phyloP scores from a whole-genome alignment of 2,113 vertebrate species.

The Agapornis roseicollis region DNA sequence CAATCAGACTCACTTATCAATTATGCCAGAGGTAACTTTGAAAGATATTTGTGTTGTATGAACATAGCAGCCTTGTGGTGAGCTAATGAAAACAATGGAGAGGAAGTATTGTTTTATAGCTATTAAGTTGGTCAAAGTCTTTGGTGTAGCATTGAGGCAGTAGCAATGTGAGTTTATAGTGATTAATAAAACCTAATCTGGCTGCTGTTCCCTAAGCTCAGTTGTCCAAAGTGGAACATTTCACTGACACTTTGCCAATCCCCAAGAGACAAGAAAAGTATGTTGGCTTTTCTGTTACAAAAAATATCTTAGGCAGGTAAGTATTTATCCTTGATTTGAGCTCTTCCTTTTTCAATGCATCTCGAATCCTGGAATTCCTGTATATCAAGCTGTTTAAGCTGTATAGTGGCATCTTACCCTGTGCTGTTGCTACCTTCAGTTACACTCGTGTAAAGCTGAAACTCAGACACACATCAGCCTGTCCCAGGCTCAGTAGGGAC shows the following conservation, averaged over 20 bases:
- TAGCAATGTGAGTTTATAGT: not conserved
- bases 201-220: not conserved
- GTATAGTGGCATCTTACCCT: rapidly evolving
- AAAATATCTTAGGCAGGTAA: not conserved
- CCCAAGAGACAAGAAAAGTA: not conserved
- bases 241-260: not conserved
- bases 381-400: not conserved
- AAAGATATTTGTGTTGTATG: not conserved
- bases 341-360: not conserved
- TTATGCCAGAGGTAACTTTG: not conserved
- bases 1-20: not conserved
- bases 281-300: not conserved
- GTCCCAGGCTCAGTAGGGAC: not conserved
- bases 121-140: not conserved
- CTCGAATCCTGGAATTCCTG: rapidly evolving
- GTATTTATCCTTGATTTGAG: not conserved
- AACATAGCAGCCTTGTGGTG: not conserved
- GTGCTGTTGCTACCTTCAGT: not conserved
- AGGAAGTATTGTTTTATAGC: not conserved
- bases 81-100: not conserved
- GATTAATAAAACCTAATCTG: not conserved
- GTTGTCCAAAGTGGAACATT: rapidly evolving
- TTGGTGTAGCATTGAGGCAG: not conserved
- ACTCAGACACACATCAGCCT: not conserved
- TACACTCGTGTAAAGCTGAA: not conserved